These are phyloP conservation scores for Drosophila cracens DNA, from an alignment of 2,888 invertebrate genomes.

Conservation along the genomic window DNA sequence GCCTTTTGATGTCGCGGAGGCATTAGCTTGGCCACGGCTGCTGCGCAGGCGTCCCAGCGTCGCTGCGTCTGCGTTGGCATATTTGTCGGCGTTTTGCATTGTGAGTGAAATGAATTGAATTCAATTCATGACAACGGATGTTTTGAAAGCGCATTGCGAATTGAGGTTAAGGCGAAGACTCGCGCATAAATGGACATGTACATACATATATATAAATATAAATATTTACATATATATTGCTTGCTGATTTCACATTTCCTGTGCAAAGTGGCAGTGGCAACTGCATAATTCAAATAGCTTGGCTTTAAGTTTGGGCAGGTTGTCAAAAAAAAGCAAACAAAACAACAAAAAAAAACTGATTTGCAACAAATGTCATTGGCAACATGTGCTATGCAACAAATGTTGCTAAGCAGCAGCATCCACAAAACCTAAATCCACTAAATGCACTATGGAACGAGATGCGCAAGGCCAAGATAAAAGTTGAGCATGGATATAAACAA, in stretches of 20 bases:
- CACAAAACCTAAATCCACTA: slow-evolving; percentile 57
- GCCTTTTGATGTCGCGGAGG: slow-evolving; percentile 45
- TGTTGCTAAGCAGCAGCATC: slow-evolving; percentile 51
- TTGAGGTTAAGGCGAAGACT: slow-evolving; percentile 50
- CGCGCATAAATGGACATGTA: slow-evolving; percentile 32
- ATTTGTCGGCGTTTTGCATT: slow-evolving; percentile 63
- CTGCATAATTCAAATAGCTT: slow-evolving; percentile 28
- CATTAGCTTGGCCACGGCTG: slow-evolving; percentile 65
- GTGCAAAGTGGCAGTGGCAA: slow-evolving; percentile 24
- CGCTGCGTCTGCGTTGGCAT: slow-evolving; percentile 59
- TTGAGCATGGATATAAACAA: not conserved
- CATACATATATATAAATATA: not conserved
- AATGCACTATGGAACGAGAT: slow-evolving; percentile 26
- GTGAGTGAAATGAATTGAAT: slow-evolving; percentile 57
- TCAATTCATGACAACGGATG: slow-evolving; percentile 69
- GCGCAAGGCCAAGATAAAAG: not conserved
- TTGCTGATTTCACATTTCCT: slow-evolving; percentile 38
- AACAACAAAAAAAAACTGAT: slow-evolving; percentile 2
- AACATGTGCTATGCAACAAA: slow-evolving; percentile 32
- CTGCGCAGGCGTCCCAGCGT: slow-evolving; percentile 67
- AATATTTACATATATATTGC: slow-evolving; percentile 1
- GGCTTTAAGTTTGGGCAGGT: slow-evolving; percentile 29
- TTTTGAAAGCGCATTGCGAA: slow-evolving; percentile 57
- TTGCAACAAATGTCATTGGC: slow-evolving; percentile 16
- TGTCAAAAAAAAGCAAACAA: slow-evolving; percentile 25